These are phyloP conservation scores for Labeo calbasu DNA, from an alignment of 2,797 vertebrate genomes.

Conservation along the genomic window DNA sequence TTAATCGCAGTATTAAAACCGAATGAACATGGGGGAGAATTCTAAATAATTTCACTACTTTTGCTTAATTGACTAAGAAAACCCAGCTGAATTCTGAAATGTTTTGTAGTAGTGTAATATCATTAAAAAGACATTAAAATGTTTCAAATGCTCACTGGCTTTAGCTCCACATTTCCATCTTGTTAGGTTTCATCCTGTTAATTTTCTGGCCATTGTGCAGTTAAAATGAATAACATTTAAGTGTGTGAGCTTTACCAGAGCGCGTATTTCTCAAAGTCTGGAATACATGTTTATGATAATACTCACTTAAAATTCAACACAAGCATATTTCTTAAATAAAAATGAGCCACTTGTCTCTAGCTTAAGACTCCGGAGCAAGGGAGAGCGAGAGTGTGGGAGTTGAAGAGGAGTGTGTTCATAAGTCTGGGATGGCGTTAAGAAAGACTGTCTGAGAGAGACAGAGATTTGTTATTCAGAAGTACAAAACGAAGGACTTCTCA, in stretches of 20 bases:
- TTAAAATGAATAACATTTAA: neutral
- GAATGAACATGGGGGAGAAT: neutral
- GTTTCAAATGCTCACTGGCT: too few species aligned
- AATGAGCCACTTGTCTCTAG: neutral
- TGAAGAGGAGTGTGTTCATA: slow-evolving; percentile 5
- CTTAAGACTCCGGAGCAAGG: neutral
- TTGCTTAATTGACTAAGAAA: neutral
- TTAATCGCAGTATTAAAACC: neutral
- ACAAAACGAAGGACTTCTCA: slow-evolving; percentile 17
- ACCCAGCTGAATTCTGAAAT: neutral
- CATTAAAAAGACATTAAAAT: neutral
- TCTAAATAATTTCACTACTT: neutral
- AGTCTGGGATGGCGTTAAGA: slow-evolving; percentile 33
- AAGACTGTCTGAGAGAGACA: neutral
- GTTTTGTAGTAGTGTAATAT: neutral
- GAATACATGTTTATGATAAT: slow-evolving; percentile 8
- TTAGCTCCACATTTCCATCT: neutral
- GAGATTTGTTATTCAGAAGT: slow-evolving; percentile 41
- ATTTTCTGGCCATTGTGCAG: neutral
- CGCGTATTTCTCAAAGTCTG: neutral
- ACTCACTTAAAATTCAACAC: slow-evolving; percentile 4
- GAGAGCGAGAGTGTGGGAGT: slow-evolving; percentile 1
- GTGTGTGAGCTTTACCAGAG: neutral
- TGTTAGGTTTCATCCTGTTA: neutral
- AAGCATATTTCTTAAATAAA: slow-evolving; percentile 13